Conservation (phyloP, 2,888 invertebrate genomes). For the Bombyx huttoni region DNA sequence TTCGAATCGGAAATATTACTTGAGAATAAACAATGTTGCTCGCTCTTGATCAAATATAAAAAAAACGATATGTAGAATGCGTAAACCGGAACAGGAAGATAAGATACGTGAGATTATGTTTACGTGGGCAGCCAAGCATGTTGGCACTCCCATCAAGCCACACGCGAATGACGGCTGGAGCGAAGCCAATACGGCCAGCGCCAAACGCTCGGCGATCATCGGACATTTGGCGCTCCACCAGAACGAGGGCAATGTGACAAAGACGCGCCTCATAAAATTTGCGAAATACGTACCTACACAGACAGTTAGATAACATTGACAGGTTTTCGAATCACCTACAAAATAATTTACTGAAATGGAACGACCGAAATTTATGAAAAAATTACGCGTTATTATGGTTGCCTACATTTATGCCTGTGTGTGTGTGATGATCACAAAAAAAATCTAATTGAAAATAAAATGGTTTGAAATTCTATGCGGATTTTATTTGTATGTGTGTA, state of each 20-base stretch:
- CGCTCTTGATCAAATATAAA: too few species aligned
- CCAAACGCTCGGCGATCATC: slow-evolving; percentile 21
- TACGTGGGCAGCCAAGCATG: slow-evolving; percentile 27
- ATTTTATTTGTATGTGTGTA: slow-evolving; percentile 24
- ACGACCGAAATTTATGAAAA: background rate
- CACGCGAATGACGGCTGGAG: slow-evolving; percentile 44
- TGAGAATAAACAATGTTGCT: background rate
- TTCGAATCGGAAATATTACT: background rate
- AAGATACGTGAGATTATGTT: slow-evolving; percentile 20
- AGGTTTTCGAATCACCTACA: background rate
- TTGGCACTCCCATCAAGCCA: slow-evolving; percentile 21
- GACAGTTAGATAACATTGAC: background rate
- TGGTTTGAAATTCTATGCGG: too few species aligned
- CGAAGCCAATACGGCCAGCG: slow-evolving; percentile 18
- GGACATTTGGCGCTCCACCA: slow-evolving; percentile 39
- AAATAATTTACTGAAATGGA: background rate
- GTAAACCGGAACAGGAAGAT: slow-evolving; percentile 48
- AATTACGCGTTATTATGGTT: background rate
- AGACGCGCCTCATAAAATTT: slow-evolving; percentile 15
- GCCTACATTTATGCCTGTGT: too few species aligned
- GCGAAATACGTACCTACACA: background rate
- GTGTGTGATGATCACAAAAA: background rate
- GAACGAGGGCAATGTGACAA: slow-evolving; percentile 40
- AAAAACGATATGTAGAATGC: background rate
- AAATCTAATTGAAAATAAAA: slow-evolving; percentile 5